phyloP scores from a whole-genome alignment of 2,888 invertebrate genomes.

The Dascillus cervinus region DNA sequence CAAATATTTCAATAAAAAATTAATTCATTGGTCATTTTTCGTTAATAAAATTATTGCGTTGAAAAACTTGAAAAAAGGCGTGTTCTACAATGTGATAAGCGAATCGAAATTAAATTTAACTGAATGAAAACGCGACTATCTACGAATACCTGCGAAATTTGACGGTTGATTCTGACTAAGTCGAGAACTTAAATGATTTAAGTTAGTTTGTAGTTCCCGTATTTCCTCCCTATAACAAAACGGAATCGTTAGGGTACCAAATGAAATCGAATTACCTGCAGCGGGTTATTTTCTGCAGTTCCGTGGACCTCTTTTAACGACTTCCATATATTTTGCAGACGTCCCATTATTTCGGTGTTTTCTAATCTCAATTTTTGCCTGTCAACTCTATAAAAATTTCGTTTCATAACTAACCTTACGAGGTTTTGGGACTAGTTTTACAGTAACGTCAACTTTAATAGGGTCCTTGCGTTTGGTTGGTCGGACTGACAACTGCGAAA shows the following conservation, averaged over 20 bases:
- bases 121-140: too few relatives aligned
- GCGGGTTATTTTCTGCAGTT: slow-evolving; percentile 22
- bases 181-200: slow-evolving; percentile 54
- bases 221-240: slow-evolving; percentile 64
- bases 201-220: slow-evolving; percentile 73
- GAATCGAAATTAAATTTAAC: too few relatives aligned
- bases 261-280: slow-evolving; percentile 21
- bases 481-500: slow-evolving; percentile 41
- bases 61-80: too few relatives aligned
- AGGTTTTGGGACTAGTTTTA: slow-evolving; percentile 62
- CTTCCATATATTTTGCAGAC: slow-evolving; percentile 53
- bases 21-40: too few relatives aligned
- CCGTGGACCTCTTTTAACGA: slow-evolving; percentile 48
- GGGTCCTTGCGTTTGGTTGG: slow-evolving; percentile 55
- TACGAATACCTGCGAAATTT: too few relatives aligned
- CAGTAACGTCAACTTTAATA: slow-evolving; percentile 71
- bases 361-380: slow-evolving; percentile 52
- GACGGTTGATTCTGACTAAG: too few relatives aligned
- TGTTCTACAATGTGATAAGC: too few relatives aligned
- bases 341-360: slow-evolving; percentile 54
- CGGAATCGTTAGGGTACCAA: slow-evolving; percentile 30
- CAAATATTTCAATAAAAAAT: too few relatives aligned
- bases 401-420: slow-evolving; percentile 39
- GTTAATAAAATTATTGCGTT: too few relatives aligned
- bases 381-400: slow-evolving; percentile 49